Evolutionary conservation across 2,113 vertebrate genomes (phyloP).

Genomic region (Platichthys stellatus): DNA sequence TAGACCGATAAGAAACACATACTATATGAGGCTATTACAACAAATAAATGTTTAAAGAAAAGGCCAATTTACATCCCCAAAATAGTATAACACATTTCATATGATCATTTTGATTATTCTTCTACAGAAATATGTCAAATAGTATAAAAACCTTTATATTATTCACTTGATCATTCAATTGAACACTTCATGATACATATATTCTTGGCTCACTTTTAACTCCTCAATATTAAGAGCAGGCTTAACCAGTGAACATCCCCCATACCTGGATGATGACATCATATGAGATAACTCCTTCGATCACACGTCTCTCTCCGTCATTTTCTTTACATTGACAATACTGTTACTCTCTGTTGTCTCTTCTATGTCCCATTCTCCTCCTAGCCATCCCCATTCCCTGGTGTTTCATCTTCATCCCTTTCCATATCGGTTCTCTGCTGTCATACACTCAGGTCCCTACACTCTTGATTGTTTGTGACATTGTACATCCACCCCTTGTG

Average conservation of each 20-base stretch:
- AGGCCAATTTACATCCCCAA: too few species aligned
- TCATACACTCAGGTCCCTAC: neutral
- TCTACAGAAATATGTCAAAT: neutral
- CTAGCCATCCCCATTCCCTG: neutral
- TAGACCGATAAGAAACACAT: neutral
- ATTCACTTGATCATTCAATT: too few species aligned
- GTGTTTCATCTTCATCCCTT: neutral
- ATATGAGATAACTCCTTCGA: slow-evolving; percentile 42
- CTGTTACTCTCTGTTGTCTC: neutral
- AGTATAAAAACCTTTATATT: neutral
- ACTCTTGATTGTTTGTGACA: neutral
- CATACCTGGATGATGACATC: slow-evolving; percentile 56
- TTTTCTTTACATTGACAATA: neutral
- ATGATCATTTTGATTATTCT: neutral
- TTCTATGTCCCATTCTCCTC: neutral
- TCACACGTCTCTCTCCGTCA: slow-evolving; percentile 9
- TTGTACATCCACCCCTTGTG: neutral
- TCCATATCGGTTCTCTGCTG: neutral
- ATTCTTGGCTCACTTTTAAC: too few species aligned
- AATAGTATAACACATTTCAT: neutral
- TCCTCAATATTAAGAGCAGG: too few species aligned
- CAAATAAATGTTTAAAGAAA: neutral
- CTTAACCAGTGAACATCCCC: slow-evolving; percentile 13
- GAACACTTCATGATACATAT: too few species aligned
- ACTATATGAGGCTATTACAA: too few species aligned